These are phyloP conservation scores for Pollenia labialis DNA, from an alignment of 2,888 invertebrate genomes.

Conservation along the genomic window DNA sequence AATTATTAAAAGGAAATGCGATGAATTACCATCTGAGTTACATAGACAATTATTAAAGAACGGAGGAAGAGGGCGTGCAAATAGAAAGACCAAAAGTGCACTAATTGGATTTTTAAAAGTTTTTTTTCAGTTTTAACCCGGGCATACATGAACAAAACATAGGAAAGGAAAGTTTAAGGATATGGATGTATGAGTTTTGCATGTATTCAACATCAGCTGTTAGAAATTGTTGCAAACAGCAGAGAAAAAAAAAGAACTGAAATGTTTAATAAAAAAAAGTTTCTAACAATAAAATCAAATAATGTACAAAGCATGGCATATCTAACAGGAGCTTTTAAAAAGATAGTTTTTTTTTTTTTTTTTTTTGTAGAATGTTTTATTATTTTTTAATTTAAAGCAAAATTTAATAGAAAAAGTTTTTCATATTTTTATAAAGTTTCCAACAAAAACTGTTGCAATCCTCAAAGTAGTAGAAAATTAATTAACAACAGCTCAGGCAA, in stretches of 20 bases:
- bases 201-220: slow-evolving; percentile 64
- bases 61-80: not conserved
- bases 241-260: not conserved
- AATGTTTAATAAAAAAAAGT: slow-evolving; percentile 54
- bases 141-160: slow-evolving; percentile 21
- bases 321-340: slow-evolving; percentile 52
- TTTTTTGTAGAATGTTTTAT: not conserved
- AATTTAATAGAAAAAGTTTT: slow-evolving; percentile 66
- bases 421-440: slow-evolving; percentile 7
- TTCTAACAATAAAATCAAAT: slow-evolving; percentile 65
- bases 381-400: slow-evolving; percentile 61
- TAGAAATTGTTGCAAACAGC: slow-evolving; percentile 50
- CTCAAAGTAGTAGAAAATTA: slow-evolving; percentile 61
- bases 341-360: slow-evolving; percentile 20
- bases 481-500: slow-evolving; percentile 44
- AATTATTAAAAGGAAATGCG: slow-evolving; percentile 49
- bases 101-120: slow-evolving; percentile 72
- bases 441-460: slow-evolving; percentile 47
- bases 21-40: slow-evolving; percentile 4
- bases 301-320: slow-evolving; percentile 58
- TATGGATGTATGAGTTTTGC: slow-evolving; percentile 27
- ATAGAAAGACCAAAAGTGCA: slow-evolving; percentile 59
- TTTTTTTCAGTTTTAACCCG: slow-evolving; percentile 33
- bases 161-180: slow-evolving; percentile 33
- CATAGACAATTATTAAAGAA: not conserved